A percentile compares a stretch with the other conserved stretches of the same genome.
Evolutionary conservation across 2,888 invertebrate genomes (phyloP).

Genomic region (Melanostoma mellinum): DNA sequence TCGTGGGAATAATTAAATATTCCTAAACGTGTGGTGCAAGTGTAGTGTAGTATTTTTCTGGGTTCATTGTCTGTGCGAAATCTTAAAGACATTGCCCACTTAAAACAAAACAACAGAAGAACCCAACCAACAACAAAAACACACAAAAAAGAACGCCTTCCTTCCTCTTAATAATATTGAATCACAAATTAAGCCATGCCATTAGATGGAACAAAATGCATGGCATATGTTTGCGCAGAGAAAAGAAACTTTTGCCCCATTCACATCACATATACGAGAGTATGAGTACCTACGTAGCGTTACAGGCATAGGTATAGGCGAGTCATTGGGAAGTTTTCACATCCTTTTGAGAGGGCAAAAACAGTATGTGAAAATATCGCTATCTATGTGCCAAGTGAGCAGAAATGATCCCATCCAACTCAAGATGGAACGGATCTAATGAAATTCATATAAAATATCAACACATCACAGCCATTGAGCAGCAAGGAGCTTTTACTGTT

Average conservation of each 20-base stretch:
- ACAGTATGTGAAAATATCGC: slow-evolving; percentile 40
- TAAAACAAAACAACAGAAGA: slow-evolving; percentile 7
- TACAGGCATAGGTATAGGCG: slow-evolving; percentile 7
- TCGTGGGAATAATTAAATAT: slow-evolving; percentile 71
- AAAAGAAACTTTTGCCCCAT: slow-evolving; percentile 35
- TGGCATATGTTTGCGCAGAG: slow-evolving; percentile 42
- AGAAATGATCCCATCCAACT: slow-evolving; percentile 28
- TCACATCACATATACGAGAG: slow-evolving; percentile 13
- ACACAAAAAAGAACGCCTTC: slow-evolving; percentile 33
- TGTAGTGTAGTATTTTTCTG: slow-evolving; percentile 41
- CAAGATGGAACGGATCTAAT: slow-evolving; percentile 25
- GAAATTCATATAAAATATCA: slow-evolving; percentile 54
- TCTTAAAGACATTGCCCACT: slow-evolving; percentile 24
- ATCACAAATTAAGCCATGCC: slow-evolving; percentile 63
- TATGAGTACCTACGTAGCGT: slow-evolving; percentile 34
- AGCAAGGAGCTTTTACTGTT: not conserved
- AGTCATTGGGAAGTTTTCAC: slow-evolving; percentile 42
- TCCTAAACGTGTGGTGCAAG: slow-evolving; percentile 65
- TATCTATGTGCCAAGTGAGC: slow-evolving; percentile 28
- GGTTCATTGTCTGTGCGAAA: slow-evolving; percentile 66
- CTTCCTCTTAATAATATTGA: slow-evolving; percentile 55
- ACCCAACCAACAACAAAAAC: not conserved
- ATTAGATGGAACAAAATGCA: slow-evolving; percentile 61
- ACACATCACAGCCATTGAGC: slow-evolving; percentile 35
- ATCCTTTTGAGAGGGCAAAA: slow-evolving; percentile 46